Percentiles rank a stretch among this genome's conserved stretches.
Evolutionary conservation across 1,140 invertebrate species (phyloP).

Genomic region (Nixonia krombeini): DNA sequence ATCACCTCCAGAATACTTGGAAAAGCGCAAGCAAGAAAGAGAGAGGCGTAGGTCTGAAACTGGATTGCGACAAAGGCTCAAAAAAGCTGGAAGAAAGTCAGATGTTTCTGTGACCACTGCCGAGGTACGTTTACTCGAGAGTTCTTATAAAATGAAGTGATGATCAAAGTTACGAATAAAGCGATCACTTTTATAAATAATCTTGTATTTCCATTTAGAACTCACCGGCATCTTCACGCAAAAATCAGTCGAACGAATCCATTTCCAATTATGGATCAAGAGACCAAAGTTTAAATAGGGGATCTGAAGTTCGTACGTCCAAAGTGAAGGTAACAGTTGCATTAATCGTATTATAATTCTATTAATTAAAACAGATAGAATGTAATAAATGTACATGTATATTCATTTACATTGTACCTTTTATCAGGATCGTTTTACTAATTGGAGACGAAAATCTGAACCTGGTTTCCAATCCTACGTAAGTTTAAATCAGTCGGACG

Average conservation of each 20-base stretch:
- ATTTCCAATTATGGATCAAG: conserved; percentile 53
- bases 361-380: no score
- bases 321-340: conserved; percentile 66
- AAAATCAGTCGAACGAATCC: conserved; percentile 54
- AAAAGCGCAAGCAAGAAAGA: conserved; percentile 81
- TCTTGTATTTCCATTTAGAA: conserved; percentile 42
- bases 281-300: conserved; percentile 62
- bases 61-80: conserved; percentile 74
- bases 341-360: no score
- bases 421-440: conserved; percentile 68
- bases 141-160: conserved; percentile 9
- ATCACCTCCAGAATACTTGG: conserved; percentile 89
- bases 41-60: conserved; percentile 80
- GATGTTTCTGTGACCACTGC: conserved; percentile 57
- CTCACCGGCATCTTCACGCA: conserved; percentile 59
- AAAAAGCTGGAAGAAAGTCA: conserved; percentile 67
- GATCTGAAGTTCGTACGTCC: conserved; percentile 57
- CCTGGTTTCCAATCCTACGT: conserved; percentile 74
- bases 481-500: conserved; percentile 60
- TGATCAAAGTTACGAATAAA: not conserved
- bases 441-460: conserved; percentile 81
- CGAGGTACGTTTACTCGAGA: conserved; percentile 59
- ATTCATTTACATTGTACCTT: no score
- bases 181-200: not conserved
- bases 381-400: no score